Conservation (phyloP, 2,797 vertebrate genomes). For the Apogon talboti region DNA sequence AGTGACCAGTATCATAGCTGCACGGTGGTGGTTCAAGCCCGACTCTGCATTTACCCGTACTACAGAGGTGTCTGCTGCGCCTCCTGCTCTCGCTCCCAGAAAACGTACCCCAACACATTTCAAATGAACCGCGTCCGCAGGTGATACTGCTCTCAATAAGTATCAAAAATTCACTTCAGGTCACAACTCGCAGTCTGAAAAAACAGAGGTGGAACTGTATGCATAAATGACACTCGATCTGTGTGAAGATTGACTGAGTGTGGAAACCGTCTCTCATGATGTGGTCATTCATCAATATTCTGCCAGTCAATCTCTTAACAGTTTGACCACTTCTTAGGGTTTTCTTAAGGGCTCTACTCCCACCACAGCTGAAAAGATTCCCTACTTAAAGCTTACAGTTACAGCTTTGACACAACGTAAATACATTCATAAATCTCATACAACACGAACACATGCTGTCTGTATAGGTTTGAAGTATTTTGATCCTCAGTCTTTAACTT, state of each 20-base stretch:
- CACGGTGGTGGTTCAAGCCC: constrained; percentile 82
- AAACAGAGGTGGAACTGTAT: background rate
- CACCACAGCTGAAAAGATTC: constrained; percentile 1
- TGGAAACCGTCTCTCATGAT: background rate
- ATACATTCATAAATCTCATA: too few relatives aligned
- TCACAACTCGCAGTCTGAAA: background rate
- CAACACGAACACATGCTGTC: background rate
- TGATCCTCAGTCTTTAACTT: constrained; percentile 23
- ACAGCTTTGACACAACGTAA: too few relatives aligned
- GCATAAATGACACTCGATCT: background rate
- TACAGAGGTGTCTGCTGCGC: constrained; percentile 81
- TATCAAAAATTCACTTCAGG: background rate
- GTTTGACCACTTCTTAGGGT: background rate
- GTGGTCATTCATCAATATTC: too few relatives aligned
- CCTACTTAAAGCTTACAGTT: too few relatives aligned
- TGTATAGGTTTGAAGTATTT: constrained; percentile 4
- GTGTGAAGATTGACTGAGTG: background rate
- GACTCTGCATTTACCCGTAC: constrained; percentile 82
- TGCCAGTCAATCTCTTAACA: too few relatives aligned
- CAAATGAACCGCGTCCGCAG: constrained; percentile 58
- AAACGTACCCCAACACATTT: constrained; percentile 47
- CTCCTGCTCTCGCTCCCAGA: constrained; percentile 69
- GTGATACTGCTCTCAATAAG: constrained; percentile 43
- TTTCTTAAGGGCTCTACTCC: background rate
- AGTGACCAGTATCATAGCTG: constrained; percentile 83